phyloP scores from a whole-genome alignment of 2,797 vertebrate species.

The Hoplostethus mediterraneus region DNA sequence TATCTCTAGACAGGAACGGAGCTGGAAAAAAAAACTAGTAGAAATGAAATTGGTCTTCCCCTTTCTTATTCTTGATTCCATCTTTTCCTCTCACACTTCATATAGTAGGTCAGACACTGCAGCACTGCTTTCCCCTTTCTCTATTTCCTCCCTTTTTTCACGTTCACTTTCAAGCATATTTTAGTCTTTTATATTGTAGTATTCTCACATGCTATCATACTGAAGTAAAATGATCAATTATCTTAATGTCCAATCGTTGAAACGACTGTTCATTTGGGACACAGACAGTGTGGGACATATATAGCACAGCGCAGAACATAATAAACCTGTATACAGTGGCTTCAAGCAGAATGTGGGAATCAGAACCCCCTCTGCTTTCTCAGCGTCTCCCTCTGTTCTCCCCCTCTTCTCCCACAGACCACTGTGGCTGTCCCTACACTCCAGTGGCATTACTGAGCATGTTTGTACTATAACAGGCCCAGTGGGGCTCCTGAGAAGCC shows the following conservation, averaged over 20 bases:
- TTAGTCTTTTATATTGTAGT: neutral
- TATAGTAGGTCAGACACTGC: slow-evolving; percentile 7
- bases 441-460: slow-evolving; percentile 44
- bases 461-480: slow-evolving; percentile 37
- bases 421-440: slow-evolving; percentile 40
- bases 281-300: slow-evolving; percentile 24
- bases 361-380: slow-evolving; percentile 41
- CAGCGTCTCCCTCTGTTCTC: slow-evolving; percentile 30
- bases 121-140: neutral
- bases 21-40: slow-evolving; percentile 9
- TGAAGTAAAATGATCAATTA: slow-evolving; percentile 45
- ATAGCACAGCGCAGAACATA: slow-evolving; percentile 36
- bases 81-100: slow-evolving; percentile 22
- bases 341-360: slow-evolving; percentile 65
- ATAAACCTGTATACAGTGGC: slow-evolving; percentile 43
- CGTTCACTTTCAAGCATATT: slow-evolving; percentile 5
- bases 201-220: slow-evolving; percentile 13
- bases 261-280: slow-evolving; percentile 37
- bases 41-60: slow-evolving; percentile 47
- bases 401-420: slow-evolving; percentile 46
- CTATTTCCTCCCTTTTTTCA: neutral
- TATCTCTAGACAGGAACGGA: slow-evolving; percentile 45
- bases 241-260: slow-evolving; percentile 31
- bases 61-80: slow-evolving; percentile 23
- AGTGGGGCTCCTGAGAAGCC: slow-evolving; percentile 53